Conservation (phyloP, 2,113 vertebrate genomes). For the Proteles cristata region DNA sequence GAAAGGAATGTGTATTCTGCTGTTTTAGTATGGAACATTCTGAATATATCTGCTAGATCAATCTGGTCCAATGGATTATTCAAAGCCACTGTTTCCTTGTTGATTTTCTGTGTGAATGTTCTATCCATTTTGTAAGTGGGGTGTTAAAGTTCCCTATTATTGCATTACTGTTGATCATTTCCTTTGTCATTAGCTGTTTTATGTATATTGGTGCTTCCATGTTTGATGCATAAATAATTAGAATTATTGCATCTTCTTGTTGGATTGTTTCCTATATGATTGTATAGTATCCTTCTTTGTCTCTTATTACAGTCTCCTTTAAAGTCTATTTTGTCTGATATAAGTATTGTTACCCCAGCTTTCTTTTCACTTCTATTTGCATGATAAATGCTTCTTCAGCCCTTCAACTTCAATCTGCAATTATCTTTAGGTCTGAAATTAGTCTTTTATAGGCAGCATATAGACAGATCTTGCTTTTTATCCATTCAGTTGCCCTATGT, state of each 20-base stretch:
- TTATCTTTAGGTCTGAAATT: not conserved
- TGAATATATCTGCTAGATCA: not conserved
- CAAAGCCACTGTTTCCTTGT: not conserved
- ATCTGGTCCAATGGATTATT: not conserved
- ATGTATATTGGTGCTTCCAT: not conserved
- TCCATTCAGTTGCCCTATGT: not conserved
- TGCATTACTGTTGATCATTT: not conserved
- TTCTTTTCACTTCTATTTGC: not conserved
- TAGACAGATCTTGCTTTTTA: not conserved
- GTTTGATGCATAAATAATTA: not conserved
- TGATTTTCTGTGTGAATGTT: not conserved
- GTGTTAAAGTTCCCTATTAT: not conserved
- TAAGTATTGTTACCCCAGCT: not conserved
- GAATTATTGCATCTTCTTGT: not conserved
- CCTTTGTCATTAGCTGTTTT: not conserved
- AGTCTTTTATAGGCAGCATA: not conserved
- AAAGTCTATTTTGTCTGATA: not conserved
- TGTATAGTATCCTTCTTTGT: not conserved
- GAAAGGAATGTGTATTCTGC: not conserved
- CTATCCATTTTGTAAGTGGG: not conserved
- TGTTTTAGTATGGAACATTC: not conserved
- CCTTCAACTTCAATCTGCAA: not conserved
- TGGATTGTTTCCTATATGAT: not conserved
- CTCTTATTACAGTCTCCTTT: not conserved
- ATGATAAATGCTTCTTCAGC: not conserved